phyloP scores from a whole-genome alignment of 2,888 invertebrate genomes.

The Patella pellucida region DNA sequence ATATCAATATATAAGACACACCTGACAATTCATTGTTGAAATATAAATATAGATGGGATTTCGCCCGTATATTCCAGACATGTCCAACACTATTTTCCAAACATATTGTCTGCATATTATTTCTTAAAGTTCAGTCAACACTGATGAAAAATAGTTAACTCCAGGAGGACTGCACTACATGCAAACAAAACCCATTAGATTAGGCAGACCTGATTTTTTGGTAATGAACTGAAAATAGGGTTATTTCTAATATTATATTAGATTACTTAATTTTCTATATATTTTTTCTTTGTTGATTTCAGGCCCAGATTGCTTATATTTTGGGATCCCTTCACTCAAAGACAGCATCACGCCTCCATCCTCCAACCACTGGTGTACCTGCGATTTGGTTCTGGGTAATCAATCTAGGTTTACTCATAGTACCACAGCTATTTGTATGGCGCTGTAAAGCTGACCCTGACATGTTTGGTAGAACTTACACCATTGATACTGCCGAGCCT shows the following conservation, averaged over 20 bases:
- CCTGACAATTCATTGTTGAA: too few species aligned
- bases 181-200: too few species aligned
- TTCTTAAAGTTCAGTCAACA: too few species aligned
- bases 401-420: slow-evolving; percentile 52
- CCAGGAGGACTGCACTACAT: too few species aligned
- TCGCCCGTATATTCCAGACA: too few species aligned
- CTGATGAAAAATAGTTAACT: too few species aligned
- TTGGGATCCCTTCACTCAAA: slow-evolving; percentile 49
- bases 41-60: too few species aligned
- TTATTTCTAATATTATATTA: not conserved
- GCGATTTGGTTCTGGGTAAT: slow-evolving; percentile 49
- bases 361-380: slow-evolving; percentile 38
- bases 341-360: slow-evolving; percentile 42
- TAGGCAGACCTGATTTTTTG: too few species aligned
- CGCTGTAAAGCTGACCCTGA: slow-evolving; percentile 41
- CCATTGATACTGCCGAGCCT: slow-evolving; percentile 31
- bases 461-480: slow-evolving; percentile 34
- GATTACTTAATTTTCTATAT: not conserved
- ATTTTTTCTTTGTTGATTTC: slow-evolving; percentile 24
- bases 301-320: slow-evolving; percentile 60
- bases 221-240: not conserved
- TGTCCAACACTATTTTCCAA: too few species aligned
- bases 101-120: too few species aligned
- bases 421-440: slow-evolving; percentile 58
- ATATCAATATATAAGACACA: too few species aligned